These are phyloP conservation scores for Zaprionus davidi DNA, from an alignment of 1,140 invertebrate species.

Conservation along the genomic window DNA sequence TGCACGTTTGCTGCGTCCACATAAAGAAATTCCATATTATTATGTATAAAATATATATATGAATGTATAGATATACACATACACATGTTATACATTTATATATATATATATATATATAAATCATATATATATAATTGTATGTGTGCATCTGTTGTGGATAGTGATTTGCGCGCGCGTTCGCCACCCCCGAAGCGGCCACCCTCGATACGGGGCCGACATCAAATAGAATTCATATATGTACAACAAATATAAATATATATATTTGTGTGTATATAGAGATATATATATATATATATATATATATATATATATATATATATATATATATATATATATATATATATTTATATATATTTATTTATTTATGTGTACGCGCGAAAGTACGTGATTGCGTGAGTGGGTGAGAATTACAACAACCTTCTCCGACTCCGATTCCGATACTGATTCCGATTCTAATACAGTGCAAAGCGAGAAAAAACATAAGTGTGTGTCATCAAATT, in stretches of 20 bases:
- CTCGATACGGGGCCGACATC: conserved; percentile 42
- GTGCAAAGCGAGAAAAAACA: conserved; percentile 35
- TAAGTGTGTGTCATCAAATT: conserved; percentile 32
- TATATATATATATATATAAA: conserved; percentile 69
- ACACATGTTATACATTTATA: conserved; percentile 49
- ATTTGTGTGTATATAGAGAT: conserved; percentile 16
- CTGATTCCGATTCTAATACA: conserved; percentile 55
- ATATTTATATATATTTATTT: conserved; percentile 54
- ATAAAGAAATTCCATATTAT: conserved; percentile 67
- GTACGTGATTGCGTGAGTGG: conserved; percentile 34
- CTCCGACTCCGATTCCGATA: background rate
- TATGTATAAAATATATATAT: conserved; percentile 78
- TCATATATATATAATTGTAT: conserved; percentile 62
- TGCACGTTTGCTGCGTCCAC: conserved; percentile 52
- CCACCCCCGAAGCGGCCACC: conserved; percentile 52
- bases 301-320: conserved; percentile 51
- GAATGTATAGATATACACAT: conserved; percentile 32
- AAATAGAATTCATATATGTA: conserved; percentile 74
- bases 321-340: conserved; percentile 28
- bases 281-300: conserved; percentile 41
- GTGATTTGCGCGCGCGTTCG: conserved; percentile 76
- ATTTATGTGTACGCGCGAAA: conserved; percentile 37
- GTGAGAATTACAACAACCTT: conserved; percentile 35
- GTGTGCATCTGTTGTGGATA: conserved; percentile 55
- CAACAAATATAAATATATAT: conserved; percentile 67